Conservation (phyloP, 2,888 invertebrate genomes). For the Eristalis intricaria region DNA sequence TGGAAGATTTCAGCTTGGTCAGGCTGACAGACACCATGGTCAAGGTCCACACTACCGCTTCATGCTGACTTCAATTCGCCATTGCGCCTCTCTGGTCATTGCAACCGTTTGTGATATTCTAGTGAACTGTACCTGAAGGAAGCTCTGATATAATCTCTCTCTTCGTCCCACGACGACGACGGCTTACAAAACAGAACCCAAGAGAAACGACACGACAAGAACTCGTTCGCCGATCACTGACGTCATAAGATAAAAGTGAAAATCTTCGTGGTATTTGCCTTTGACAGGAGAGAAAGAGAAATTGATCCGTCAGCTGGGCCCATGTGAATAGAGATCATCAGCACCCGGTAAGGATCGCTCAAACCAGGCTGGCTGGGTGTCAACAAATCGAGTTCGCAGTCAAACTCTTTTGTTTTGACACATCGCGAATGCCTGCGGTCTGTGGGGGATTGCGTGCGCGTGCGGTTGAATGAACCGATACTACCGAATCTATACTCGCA, state of each 20-base stretch:
- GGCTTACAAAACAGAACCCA: not conserved
- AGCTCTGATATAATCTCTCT: not conserved
- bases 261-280: slow-evolving; percentile 4
- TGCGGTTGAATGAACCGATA: slow-evolving; percentile 50
- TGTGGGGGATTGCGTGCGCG: not conserved
- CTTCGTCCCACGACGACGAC: too few relatives aligned
- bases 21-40: slow-evolving; percentile 37
- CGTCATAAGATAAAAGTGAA: slow-evolving; percentile 62
- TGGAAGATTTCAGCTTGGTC: slow-evolving; percentile 16
- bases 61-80: slow-evolving; percentile 13
- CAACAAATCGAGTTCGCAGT: slow-evolving; percentile 48
- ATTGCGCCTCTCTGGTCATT: not conserved
- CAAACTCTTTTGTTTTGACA: slow-evolving; percentile 58
- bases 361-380: not conserved
- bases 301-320: slow-evolving; percentile 31
- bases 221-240: slow-evolving; percentile 22
- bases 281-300: slow-evolving; percentile 56
- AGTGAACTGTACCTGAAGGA: slow-evolving; percentile 8
- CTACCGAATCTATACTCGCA: not conserved
- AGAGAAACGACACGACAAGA: not conserved
- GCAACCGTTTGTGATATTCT: not conserved
- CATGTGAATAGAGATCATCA: slow-evolving; percentile 11
- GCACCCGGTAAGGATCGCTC: not conserved
- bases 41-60: slow-evolving; percentile 58
- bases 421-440: not conserved